Conservation (phyloP, 1,140 invertebrate genomes). For the Stegodyphus mimosarum region DNA sequence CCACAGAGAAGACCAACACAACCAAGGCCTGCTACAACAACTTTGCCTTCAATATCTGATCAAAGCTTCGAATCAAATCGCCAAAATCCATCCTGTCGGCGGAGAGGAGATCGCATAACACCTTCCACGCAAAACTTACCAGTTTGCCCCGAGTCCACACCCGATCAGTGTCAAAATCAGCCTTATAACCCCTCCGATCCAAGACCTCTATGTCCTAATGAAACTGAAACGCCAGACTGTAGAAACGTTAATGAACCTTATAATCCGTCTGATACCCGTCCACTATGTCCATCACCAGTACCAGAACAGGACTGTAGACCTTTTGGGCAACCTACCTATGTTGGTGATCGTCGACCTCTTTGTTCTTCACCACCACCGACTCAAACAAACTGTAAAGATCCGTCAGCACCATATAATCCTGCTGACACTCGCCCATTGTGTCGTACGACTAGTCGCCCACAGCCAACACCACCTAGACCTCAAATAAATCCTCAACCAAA, state of each 20-base stretch:
- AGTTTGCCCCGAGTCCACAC: constrained; percentile 2
- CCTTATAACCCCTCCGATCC: constrained; percentile 41
- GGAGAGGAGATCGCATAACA: constrained; percentile 18
- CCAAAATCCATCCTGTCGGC: constrained; percentile 23
- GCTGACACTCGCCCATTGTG: constrained; percentile 42
- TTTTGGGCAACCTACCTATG: constrained; percentile 38
- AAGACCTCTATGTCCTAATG: constrained; percentile 29
- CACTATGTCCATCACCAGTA: constrained; percentile 21
- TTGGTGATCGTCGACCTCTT: constrained; percentile 39
- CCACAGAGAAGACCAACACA: constrained; percentile 20
- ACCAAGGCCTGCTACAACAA: constrained; percentile 29
- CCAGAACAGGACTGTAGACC: constrained; percentile 27
- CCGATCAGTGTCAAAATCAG: constrained; percentile 20
- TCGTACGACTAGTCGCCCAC: neutral
- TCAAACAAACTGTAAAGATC: constrained; percentile 25
- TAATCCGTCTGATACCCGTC: constrained; percentile 40
- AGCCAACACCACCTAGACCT: neutral
- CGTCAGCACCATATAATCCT: constrained; percentile 35
- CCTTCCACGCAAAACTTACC: constrained; percentile 26
- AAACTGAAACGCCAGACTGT: neutral
- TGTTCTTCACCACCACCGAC: constrained; percentile 28
- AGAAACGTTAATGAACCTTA: constrained; percentile 19
- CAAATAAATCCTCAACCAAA: constrained; percentile 1
- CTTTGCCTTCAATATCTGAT: neutral
- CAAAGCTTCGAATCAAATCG: constrained; percentile 41